phyloP scores from a whole-genome alignment of 1,140 invertebrate genomes.

The Hylaeus anthracinus region DNA sequence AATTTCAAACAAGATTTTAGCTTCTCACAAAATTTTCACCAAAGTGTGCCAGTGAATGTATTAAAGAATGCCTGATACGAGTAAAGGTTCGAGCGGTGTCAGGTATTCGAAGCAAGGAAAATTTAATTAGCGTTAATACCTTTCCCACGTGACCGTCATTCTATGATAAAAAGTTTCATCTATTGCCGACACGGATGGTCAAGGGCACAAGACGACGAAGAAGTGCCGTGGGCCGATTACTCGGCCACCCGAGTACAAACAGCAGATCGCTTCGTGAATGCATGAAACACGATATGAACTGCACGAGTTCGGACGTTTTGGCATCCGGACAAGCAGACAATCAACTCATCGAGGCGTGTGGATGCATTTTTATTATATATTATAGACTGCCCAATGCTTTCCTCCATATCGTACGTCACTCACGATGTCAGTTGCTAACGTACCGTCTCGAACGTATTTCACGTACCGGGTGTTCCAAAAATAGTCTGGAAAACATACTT shows the following conservation, averaged over 20 bases:
- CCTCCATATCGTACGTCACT: constrained; percentile 81
- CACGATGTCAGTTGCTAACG: constrained; percentile 81
- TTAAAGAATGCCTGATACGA: no score
- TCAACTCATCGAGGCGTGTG: constrained; percentile 81
- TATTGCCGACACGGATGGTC: constrained; percentile 54
- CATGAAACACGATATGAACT: constrained; percentile 80
- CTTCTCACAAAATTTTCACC: no score
- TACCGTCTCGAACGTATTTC: constrained; percentile 81
- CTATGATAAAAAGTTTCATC: constrained; percentile 2
- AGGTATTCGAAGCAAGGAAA: no score
- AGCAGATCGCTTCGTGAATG: constrained; percentile 70
- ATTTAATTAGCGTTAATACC: no score
- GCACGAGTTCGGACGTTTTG: constrained; percentile 81
- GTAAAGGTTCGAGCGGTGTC: no score
- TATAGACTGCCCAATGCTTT: constrained; percentile 80
- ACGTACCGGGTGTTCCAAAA: constrained; percentile 79
- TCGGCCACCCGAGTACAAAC: constrained; percentile 73
- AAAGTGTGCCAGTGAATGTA: no score
- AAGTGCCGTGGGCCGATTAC: constrained; percentile 71
- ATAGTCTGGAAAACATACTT: constrained; percentile 6
- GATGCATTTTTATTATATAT: constrained; percentile 82
- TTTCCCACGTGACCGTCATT: no score
- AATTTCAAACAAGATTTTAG: no score
- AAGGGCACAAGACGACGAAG: constrained; percentile 52
- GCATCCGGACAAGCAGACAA: constrained; percentile 81